phyloP scores from a whole-genome alignment of 2,797 vertebrate species.

The Limosa lapponica region DNA sequence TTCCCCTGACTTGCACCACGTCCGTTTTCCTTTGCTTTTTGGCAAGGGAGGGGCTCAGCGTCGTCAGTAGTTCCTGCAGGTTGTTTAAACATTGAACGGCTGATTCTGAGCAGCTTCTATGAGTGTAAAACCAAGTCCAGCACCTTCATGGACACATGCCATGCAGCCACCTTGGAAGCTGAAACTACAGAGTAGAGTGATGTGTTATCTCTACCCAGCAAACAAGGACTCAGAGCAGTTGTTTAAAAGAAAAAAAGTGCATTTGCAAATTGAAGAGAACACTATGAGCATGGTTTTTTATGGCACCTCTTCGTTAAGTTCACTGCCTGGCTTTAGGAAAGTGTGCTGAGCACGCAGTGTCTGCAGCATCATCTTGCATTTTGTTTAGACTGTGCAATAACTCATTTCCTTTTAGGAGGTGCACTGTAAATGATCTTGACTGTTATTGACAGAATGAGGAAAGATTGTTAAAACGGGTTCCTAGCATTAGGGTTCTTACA shows the following conservation, averaged over 20 bases:
- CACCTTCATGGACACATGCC: background rate
- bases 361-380: background rate
- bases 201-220: background rate
- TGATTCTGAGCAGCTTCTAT: background rate
- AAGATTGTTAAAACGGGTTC: background rate
- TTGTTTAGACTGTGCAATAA: background rate
- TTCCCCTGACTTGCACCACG: background rate
- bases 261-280: slow-evolving; percentile 54
- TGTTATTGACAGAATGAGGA: background rate
- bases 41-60: slow-evolving; percentile 3
- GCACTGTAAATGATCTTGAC: background rate
- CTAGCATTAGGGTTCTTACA: background rate
- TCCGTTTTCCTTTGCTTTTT: slow-evolving; percentile 20
- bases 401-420: background rate
- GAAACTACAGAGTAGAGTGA: background rate
- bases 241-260: background rate
- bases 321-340: background rate
- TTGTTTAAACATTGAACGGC: background rate
- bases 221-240: background rate
- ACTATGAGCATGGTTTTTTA: background rate
- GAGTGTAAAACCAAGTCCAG: background rate
- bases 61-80: background rate
- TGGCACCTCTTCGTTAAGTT: background rate
- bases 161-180: background rate
- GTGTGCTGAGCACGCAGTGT: slow-evolving; percentile 3